Evolutionary conservation across 1,140 invertebrate species (phyloP).

Genomic region (Tetragonula clypearis): DNA sequence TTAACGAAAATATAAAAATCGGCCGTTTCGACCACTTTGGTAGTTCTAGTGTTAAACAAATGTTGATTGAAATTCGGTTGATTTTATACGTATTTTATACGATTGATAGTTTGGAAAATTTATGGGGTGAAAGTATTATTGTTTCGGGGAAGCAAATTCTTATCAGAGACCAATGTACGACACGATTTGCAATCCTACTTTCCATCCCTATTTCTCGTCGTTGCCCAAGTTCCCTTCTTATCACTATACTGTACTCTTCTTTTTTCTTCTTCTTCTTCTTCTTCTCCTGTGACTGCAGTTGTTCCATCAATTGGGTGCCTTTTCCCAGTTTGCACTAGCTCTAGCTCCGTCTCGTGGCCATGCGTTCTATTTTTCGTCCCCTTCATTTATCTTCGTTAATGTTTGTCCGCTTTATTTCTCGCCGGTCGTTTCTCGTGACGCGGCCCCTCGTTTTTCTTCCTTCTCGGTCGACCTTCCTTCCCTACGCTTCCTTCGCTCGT

Average conservation of each 20-base stretch:
- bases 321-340: slow-evolving; percentile 14
- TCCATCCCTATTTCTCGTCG: neutral
- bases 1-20: too few species aligned
- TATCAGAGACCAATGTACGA: neutral
- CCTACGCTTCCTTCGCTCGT: neutral
- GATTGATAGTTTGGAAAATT: neutral
- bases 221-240: neutral
- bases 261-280: neutral
- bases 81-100: too few species aligned
- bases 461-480: neutral
- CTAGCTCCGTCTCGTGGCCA: neutral
- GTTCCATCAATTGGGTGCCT: neutral
- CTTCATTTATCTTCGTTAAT: slow-evolving; percentile 53
- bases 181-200: neutral
- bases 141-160: too few species aligned
- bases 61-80: too few species aligned
- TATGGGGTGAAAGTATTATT: too few species aligned
- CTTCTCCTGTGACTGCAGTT: neutral
- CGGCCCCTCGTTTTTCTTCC: slow-evolving; percentile 44
- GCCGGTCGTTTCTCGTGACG: slow-evolving; percentile 29
- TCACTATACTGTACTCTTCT: slow-evolving; percentile 21
- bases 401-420: slow-evolving; percentile 51
- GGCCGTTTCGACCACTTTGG: too few species aligned
- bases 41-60: too few species aligned
- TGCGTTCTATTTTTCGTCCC: slow-evolving; percentile 36